A percentile compares a stretch with the other conserved stretches of the same genome.
Evolutionary conservation across 2,888 invertebrate species (phyloP).

Genomic region (Beris morrisii): DNA sequence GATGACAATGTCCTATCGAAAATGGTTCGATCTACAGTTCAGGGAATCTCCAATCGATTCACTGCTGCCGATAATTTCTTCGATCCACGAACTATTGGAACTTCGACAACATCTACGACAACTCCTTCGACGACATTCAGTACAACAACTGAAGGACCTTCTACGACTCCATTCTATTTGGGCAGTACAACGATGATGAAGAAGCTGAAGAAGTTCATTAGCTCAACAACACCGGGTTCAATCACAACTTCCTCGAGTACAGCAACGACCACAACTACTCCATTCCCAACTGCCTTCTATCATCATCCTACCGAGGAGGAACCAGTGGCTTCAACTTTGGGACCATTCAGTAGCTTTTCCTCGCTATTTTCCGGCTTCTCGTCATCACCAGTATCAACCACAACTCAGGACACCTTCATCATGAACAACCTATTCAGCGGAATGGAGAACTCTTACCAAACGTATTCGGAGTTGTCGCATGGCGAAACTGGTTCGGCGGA

Average conservation of each 20-base stretch:
- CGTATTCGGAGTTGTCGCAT: slow-evolving; percentile 53
- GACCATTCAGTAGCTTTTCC: slow-evolving; percentile 41
- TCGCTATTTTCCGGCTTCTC: slow-evolving; percentile 49
- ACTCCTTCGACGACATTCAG: slow-evolving; percentile 48
- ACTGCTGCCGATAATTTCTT: slow-evolving; percentile 50
- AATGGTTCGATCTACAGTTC: slow-evolving; percentile 56
- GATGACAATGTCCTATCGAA: slow-evolving; percentile 48
- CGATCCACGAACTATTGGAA: slow-evolving; percentile 51
- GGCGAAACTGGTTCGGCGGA: slow-evolving; percentile 50
- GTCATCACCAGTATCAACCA: slow-evolving; percentile 42
- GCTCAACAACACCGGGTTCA: slow-evolving; percentile 43
- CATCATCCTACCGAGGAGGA: slow-evolving; percentile 39
- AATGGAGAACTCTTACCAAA: slow-evolving; percentile 55
- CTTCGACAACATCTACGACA: slow-evolving; percentile 47
- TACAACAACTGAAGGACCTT: slow-evolving; percentile 47
- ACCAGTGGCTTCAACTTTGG: slow-evolving; percentile 37
- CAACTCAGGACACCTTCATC: slow-evolving; percentile 49
- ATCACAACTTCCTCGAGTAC: slow-evolving; percentile 43
- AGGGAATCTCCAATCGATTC: slow-evolving; percentile 51
- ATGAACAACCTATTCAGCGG: slow-evolving; percentile 54
- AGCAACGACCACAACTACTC: slow-evolving; percentile 48
- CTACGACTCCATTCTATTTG: slow-evolving; percentile 38
- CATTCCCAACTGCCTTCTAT: slow-evolving; percentile 45
- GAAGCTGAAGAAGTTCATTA: slow-evolving; percentile 56
- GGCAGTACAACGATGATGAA: slow-evolving; percentile 55